Evolutionary conservation across 2,113 vertebrate species (phyloP).

Genomic region (Trachemys scripta): DNA sequence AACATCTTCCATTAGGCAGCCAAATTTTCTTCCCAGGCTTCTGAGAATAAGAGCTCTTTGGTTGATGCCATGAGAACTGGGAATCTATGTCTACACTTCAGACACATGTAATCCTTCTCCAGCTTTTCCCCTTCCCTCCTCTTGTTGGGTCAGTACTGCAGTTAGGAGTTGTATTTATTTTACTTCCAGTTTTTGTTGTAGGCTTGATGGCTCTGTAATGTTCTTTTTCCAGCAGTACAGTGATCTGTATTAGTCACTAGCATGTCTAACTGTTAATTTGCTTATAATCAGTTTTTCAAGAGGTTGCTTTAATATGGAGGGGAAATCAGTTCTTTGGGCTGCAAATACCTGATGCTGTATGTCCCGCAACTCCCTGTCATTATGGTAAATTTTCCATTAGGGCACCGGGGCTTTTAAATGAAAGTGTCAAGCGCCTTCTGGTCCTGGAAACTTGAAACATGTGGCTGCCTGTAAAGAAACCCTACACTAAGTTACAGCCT

Average conservation of each 20-base stretch:
- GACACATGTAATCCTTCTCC: not conserved
- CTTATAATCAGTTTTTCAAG: conserved; percentile 52
- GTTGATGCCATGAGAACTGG: not conserved
- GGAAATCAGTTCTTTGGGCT: conserved; percentile 55
- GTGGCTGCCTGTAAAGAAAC: not conserved
- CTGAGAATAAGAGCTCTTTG: not conserved
- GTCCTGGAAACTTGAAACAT: not conserved
- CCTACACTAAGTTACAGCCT: not conserved
- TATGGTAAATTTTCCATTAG: conserved; percentile 38
- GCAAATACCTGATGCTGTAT: conserved; percentile 31
- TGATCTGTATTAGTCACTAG: conserved; percentile 45
- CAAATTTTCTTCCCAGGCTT: not conserved
- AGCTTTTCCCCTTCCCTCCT: not conserved
- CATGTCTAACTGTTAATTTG: conserved; percentile 56
- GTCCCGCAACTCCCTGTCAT: conserved; percentile 21
- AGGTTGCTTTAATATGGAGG: conserved; percentile 52
- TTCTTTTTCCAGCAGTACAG: conserved; percentile 14
- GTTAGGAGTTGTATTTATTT: conserved; percentile 9
- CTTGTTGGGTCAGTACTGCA: not conserved
- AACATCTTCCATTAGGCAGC: not conserved
- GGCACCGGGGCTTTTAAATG: conserved; percentile 34
- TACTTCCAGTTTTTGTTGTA: conserved; percentile 6
- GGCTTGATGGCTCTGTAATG: not conserved
- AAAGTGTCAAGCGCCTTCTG: conserved; percentile 41
- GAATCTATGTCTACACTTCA: not conserved